Percentiles rank a stretch among this genome's conserved stretches.
Conservation (phyloP, 2,888 invertebrate species). For the Sipha maydis region DNA sequence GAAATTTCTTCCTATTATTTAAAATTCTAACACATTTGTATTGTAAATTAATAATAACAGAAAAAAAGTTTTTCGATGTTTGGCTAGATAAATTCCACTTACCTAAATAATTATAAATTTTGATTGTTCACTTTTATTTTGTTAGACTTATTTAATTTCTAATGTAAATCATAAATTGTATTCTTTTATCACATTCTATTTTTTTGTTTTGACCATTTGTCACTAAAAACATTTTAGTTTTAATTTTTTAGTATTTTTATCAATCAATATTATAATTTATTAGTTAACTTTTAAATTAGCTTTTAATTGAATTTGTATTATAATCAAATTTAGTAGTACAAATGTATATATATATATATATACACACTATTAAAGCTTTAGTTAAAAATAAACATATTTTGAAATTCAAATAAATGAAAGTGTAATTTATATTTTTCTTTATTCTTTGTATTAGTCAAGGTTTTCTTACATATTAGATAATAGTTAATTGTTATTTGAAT, state of each 20-base stretch:
- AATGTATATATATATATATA: too few relatives aligned
- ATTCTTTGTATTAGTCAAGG: background rate
- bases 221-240: background rate
- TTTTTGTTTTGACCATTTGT: background rate
- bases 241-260: background rate
- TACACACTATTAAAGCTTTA: background rate
- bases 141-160: background rate
- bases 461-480: background rate
- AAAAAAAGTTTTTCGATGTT: too few relatives aligned
- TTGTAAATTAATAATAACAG: too few relatives aligned
- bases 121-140: background rate
- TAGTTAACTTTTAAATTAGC: background rate
- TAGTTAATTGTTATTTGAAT: too few relatives aligned
- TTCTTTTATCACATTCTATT: background rate
- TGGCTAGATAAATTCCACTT: too few relatives aligned
- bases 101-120: too few relatives aligned
- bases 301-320: background rate
- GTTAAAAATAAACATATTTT: background rate
- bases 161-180: background rate
- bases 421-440: background rate
- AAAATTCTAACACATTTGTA: too few relatives aligned
- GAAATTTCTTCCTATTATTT: too few relatives aligned
- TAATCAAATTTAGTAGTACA: background rate
- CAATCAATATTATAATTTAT: background rate
- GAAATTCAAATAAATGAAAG: background rate